A percentile compares a stretch with the other conserved stretches of the same genome.
Evolutionary conservation across 2,888 invertebrate genomes (phyloP).

Genomic region (Myathropa florea): DNA sequence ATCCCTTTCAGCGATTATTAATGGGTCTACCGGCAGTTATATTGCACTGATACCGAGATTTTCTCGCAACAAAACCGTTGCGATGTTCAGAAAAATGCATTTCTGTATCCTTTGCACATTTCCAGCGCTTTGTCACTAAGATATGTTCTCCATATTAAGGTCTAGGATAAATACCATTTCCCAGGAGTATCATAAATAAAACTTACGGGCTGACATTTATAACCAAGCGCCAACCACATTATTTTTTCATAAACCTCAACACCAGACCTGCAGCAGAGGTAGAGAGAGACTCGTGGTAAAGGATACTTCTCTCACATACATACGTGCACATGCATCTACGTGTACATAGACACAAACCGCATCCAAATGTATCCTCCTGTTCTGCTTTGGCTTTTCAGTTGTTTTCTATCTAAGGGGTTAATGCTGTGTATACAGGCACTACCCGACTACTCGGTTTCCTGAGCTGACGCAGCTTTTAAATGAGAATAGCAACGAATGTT

Average conservation of each 20-base stretch:
- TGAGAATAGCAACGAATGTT: slow-evolving; percentile 31
- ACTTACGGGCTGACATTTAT: slow-evolving; percentile 61
- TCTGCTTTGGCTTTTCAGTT: slow-evolving; percentile 33
- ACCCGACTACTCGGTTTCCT: not conserved
- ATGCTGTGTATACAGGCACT: not conserved
- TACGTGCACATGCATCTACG: not conserved
- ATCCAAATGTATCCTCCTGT: slow-evolving; percentile 28
- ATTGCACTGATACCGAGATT: slow-evolving; percentile 30
- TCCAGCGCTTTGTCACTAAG: slow-evolving; percentile 40
- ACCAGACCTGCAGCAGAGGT: slow-evolving; percentile 13
- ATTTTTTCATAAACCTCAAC: slow-evolving; percentile 59
- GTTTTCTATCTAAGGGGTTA: not conserved
- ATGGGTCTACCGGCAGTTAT: slow-evolving; percentile 36
- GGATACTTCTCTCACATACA: not conserved
- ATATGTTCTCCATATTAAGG: slow-evolving; percentile 53
- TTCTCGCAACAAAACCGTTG: slow-evolving; percentile 15
- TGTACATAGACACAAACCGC: slow-evolving; percentile 20
- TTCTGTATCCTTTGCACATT: slow-evolving; percentile 31
- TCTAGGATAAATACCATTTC: slow-evolving; percentile 59
- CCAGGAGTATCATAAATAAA: slow-evolving; percentile 59
- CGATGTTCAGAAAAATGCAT: slow-evolving; percentile 44
- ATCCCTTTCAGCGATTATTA: slow-evolving; percentile 29
- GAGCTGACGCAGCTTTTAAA: slow-evolving; percentile 28
- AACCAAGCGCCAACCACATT: slow-evolving; percentile 51
- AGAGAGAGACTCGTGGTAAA: not conserved